Conservation (phyloP, 1,140 invertebrate species). For the Drosophila lacertosa region DNA sequence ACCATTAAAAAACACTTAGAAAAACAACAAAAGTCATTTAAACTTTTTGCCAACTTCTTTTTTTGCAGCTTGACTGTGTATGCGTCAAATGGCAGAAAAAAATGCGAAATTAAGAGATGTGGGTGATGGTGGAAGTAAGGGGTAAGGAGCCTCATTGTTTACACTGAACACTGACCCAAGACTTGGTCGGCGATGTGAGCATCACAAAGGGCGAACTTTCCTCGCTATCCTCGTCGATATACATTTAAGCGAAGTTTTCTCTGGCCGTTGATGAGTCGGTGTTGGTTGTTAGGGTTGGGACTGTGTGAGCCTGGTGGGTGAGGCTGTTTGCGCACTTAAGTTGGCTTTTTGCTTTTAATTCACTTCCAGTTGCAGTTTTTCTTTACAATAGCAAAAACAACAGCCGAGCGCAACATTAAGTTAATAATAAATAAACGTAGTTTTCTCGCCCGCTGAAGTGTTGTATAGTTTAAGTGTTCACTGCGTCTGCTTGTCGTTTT, state of each 20-base stretch:
- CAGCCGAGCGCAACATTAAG: slow-evolving; percentile 59
- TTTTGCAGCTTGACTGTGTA: slow-evolving; percentile 34
- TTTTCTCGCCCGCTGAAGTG: slow-evolving; percentile 49
- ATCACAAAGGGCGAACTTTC: slow-evolving; percentile 84
- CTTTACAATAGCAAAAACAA: slow-evolving; percentile 28
- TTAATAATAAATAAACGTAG: slow-evolving; percentile 72
- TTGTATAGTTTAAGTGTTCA: slow-evolving; percentile 18
- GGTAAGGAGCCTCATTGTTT: slow-evolving; percentile 55
- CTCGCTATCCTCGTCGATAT: slow-evolving; percentile 83
- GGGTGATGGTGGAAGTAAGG: slow-evolving; percentile 16
- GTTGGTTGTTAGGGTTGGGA: slow-evolving; percentile 22
- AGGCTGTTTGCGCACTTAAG: slow-evolving; percentile 56
- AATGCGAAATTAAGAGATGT: slow-evolving; percentile 80
- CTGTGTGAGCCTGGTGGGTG: slow-evolving; percentile 17
- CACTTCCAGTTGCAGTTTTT: slow-evolving; percentile 74
- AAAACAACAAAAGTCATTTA: slow-evolving; percentile 83
- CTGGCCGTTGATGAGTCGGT: slow-evolving; percentile 37
- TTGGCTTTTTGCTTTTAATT: slow-evolving; percentile 71
- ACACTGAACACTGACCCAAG: slow-evolving; percentile 76
- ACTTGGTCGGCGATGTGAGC: slow-evolving; percentile 81
- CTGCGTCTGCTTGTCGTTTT: slow-evolving; percentile 25
- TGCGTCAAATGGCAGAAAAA: slow-evolving; percentile 49
- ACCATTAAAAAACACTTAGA: slow-evolving; percentile 83
- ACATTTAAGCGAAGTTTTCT: slow-evolving; percentile 81
- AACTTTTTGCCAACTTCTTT: slow-evolving; percentile 75